These are phyloP conservation scores for Tinamus guttatus DNA, from an alignment of 2,113 vertebrate genomes.

Conservation along the genomic window DNA sequence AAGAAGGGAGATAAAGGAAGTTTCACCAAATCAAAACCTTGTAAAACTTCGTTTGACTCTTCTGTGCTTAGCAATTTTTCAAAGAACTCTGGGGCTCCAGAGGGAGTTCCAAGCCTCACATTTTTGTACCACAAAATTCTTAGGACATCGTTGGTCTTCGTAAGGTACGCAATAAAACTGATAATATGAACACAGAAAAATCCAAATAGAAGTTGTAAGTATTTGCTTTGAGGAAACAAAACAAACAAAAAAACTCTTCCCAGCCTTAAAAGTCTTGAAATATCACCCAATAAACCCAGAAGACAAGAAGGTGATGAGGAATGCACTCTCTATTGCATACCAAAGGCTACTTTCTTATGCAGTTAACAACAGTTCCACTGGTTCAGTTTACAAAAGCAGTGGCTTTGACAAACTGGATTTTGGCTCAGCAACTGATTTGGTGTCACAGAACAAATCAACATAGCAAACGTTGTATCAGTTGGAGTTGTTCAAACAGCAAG, in stretches of 20 bases:
- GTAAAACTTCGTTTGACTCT: no score
- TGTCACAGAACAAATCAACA: background rate
- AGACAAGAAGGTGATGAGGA: rapidly evolving
- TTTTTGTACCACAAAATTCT: background rate
- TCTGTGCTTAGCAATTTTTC: no score
- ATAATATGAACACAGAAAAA: background rate
- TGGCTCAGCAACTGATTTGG: background rate
- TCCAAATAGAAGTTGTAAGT: background rate
- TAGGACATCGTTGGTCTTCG: background rate
- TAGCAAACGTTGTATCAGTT: background rate
- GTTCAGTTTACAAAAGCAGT: background rate
- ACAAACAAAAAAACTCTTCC: background rate
- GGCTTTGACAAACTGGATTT: background rate
- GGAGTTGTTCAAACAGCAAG: background rate
- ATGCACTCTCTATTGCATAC: no score
- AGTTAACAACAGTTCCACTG: background rate
- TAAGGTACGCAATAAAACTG: background rate
- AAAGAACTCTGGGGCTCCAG: background rate
- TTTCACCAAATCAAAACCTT: background rate
- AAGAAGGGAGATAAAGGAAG: background rate
- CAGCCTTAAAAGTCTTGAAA: background rate
- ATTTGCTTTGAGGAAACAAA: background rate
- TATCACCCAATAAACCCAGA: background rate
- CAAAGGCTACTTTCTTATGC: background rate
- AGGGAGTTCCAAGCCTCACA: rapidly evolving